These are phyloP conservation scores for Syngnathus typhle DNA, from an alignment of 2,113 vertebrate genomes.

Conservation along the genomic window DNA sequence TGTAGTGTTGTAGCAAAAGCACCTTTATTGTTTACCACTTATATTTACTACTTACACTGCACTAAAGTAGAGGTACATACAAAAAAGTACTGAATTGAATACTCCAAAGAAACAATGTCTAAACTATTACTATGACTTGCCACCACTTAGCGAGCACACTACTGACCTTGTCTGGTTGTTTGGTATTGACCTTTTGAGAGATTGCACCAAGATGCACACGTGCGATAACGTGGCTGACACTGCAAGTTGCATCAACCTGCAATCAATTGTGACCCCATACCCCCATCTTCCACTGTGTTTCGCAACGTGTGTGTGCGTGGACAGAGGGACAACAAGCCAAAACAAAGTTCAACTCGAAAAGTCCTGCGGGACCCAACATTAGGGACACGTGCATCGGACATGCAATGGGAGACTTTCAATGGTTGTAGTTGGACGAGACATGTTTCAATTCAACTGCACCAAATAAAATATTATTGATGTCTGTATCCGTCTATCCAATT, in stretches of 20 bases:
- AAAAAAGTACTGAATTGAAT: too few species aligned
- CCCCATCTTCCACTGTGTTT: not conserved
- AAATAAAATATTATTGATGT: too few species aligned
- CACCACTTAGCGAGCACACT: not conserved
- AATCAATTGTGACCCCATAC: not conserved
- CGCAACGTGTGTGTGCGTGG: not conserved
- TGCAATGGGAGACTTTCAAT: not conserved
- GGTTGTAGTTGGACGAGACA: not conserved
- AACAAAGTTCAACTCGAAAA: not conserved
- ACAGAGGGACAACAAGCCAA: not conserved
- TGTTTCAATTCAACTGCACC: not conserved
- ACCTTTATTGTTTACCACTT: too few species aligned
- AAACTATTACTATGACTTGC: not conserved
- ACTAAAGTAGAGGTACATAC: too few species aligned
- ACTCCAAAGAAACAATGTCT: not conserved
- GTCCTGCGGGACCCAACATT: not conserved
- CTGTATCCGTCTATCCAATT: too few species aligned
- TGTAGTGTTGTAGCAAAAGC: not conserved
- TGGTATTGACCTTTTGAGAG: not conserved
- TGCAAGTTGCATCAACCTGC: not conserved
- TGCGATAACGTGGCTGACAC: not conserved
- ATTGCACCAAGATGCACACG: not conserved
- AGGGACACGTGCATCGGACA: not conserved
- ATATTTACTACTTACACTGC: too few species aligned
- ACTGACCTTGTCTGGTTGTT: not conserved